Conservation (phyloP, 2,888 invertebrate species). For the Thera obeliscata region DNA sequence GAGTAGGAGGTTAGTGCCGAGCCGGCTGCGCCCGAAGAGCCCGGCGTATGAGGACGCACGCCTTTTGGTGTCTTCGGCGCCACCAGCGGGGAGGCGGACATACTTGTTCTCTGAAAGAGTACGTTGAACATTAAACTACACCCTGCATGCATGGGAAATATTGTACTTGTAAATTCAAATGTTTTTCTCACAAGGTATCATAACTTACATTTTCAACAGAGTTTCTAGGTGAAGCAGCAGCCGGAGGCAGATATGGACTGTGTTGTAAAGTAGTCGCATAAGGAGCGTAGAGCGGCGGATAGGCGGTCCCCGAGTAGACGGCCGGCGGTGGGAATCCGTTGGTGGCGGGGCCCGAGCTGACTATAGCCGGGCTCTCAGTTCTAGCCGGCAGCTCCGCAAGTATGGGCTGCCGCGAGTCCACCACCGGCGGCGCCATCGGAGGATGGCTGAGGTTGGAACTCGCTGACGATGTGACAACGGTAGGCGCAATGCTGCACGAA, state of each 20-base stretch:
- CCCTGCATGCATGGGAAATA: background rate
- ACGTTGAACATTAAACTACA: background rate
- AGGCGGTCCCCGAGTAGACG: constrained; percentile 85
- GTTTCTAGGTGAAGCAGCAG: constrained; percentile 86
- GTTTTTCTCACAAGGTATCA: background rate
- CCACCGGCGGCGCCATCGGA: constrained; percentile 64
- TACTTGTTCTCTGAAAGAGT: constrained; percentile 70
- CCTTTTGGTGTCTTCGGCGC: constrained; percentile 81
- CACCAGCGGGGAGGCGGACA: constrained; percentile 79
- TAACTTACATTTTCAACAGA: constrained; percentile 80
- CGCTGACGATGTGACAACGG: constrained; percentile 57
- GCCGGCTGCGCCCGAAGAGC: constrained; percentile 73
- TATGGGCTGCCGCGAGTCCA: constrained; percentile 72
- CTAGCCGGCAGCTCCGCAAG: constrained; percentile 68
- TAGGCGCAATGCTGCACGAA: constrained; percentile 46
- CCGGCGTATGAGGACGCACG: constrained; percentile 77
- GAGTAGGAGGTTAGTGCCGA: constrained; percentile 85
- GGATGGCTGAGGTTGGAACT: constrained; percentile 61
- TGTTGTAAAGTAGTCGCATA: constrained; percentile 89
- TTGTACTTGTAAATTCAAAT: background rate
- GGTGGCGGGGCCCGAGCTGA: constrained; percentile 88
- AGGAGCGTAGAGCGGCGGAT: constrained; percentile 90
- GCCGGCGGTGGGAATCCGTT: constrained; percentile 87
- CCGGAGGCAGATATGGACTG: constrained; percentile 89
- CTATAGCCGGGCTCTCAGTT: constrained; percentile 66